phyloP scores from a whole-genome alignment of 2,113 vertebrate species.

The Cephalopterus ornatus region DNA sequence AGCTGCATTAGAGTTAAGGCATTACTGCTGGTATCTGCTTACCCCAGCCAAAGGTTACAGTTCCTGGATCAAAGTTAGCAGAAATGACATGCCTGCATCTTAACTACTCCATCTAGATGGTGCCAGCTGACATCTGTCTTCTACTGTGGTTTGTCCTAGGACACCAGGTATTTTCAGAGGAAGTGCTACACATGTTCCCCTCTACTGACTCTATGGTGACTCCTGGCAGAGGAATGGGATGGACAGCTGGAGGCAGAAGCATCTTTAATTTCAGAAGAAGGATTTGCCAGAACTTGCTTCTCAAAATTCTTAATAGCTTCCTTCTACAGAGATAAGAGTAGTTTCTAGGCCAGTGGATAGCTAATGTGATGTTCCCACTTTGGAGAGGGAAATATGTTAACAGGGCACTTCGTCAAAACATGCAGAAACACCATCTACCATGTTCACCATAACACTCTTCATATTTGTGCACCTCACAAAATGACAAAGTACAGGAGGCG shows the following conservation, averaged over 20 bases:
- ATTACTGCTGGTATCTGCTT: not conserved
- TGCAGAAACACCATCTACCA: not conserved
- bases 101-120: not conserved
- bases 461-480: not conserved
- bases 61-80: not conserved
- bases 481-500: not conserved
- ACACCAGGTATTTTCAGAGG: not conserved
- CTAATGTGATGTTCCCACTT: not conserved
- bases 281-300: not conserved
- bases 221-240: not conserved
- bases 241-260: slow-evolving; percentile 17
- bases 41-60: not conserved
- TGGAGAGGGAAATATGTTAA: not conserved
- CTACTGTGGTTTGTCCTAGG: not conserved
- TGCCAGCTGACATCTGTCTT: slow-evolving; percentile 5
- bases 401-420: not conserved
- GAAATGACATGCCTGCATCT: not conserved
- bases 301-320: not conserved
- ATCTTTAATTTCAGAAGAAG: not conserved
- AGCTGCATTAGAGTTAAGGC: not conserved
- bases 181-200: not conserved
- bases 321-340: not conserved
- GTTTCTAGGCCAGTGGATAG: not conserved
- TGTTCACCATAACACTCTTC: not conserved
- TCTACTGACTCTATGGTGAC: not conserved